Evolutionary conservation across 2,888 invertebrate genomes (phyloP).

Genomic region (Euplagia quadripunctaria): DNA sequence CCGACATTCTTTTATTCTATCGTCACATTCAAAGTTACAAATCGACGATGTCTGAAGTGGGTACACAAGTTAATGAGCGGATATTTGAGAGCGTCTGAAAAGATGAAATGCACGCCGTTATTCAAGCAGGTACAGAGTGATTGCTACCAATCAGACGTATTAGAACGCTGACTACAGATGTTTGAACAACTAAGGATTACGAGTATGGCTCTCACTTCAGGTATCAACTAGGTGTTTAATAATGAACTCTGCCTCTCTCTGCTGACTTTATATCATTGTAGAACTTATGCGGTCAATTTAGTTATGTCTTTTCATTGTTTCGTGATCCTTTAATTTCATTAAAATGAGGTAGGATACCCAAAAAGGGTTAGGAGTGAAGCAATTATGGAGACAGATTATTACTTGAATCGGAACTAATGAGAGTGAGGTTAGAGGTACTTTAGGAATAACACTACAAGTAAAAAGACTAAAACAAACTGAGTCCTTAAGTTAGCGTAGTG

Average conservation of each 20-base stretch:
- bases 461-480: too few species aligned
- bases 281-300: background rate
- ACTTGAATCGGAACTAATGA: too few species aligned
- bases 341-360: background rate
- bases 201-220: slow-evolving; percentile 16
- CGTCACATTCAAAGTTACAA: slow-evolving; percentile 80
- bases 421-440: too few species aligned
- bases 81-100: slow-evolving; percentile 82
- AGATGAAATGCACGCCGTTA: slow-evolving; percentile 82
- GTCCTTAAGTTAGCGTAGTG: too few species aligned
- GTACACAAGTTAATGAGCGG: slow-evolving; percentile 84
- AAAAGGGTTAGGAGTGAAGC: background rate
- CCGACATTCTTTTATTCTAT: slow-evolving; percentile 60
- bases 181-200: slow-evolving; percentile 53
- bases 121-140: slow-evolving; percentile 71
- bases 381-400: background rate
- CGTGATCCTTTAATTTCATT: background rate
- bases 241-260: slow-evolving; percentile 30
- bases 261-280: background rate
- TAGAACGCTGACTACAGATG: slow-evolving; percentile 61
- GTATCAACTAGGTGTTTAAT: slow-evolving; percentile 46
- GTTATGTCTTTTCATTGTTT: background rate
- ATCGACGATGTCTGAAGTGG: slow-evolving; percentile 81
- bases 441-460: too few species aligned
- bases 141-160: slow-evolving; percentile 59